Percentiles rank a stretch among this genome's conserved stretches.
phyloP scores from a whole-genome alignment of 2,113 vertebrate species.

The Bos indicus region DNA sequence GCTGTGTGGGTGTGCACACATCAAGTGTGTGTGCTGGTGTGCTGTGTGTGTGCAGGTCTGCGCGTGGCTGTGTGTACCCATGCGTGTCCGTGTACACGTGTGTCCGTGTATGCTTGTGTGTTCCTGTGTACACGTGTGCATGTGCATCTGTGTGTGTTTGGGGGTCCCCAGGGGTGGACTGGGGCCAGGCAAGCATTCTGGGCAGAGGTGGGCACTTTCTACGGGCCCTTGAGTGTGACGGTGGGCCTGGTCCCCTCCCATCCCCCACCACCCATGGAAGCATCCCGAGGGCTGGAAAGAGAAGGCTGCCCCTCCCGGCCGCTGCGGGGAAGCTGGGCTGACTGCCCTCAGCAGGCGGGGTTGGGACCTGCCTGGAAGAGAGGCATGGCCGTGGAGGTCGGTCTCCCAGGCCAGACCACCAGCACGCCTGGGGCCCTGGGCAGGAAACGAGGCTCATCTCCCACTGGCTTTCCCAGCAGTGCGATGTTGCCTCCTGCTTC shows the following conservation, averaged over 20 bases:
- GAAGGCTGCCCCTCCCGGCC: not conserved
- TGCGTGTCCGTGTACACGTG: fast-evolving
- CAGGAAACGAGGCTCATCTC: not conserved
- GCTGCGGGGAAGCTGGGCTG: fast-evolving
- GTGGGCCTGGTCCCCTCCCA: not conserved
- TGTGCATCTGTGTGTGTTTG: not conserved
- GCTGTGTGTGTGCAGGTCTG: not conserved
- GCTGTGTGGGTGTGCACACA: fast-evolving
- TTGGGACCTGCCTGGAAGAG: fast-evolving
- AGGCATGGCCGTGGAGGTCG: fast-evolving
- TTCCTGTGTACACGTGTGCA: not conserved
- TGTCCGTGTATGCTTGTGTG: not conserved
- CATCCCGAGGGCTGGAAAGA: not conserved
- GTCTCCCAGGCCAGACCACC: not conserved
- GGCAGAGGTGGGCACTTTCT: not conserved
- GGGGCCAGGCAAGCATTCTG: not conserved
- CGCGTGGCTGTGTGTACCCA: fast-evolving
- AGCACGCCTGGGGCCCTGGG: too few species aligned
- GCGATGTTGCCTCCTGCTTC: fast-evolving
- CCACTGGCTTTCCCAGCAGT: fast-evolving
- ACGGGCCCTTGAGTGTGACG: fast-evolving
- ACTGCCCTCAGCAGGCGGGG: fast-evolving
- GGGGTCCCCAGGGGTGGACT: too few species aligned
- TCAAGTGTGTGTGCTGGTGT: not conserved
- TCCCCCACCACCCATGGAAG: fast-evolving